A percentile compares a stretch with the other conserved stretches of the same genome.
Conservation (phyloP, 2,888 invertebrate genomes). For the Platerodrilus igneus region DNA sequence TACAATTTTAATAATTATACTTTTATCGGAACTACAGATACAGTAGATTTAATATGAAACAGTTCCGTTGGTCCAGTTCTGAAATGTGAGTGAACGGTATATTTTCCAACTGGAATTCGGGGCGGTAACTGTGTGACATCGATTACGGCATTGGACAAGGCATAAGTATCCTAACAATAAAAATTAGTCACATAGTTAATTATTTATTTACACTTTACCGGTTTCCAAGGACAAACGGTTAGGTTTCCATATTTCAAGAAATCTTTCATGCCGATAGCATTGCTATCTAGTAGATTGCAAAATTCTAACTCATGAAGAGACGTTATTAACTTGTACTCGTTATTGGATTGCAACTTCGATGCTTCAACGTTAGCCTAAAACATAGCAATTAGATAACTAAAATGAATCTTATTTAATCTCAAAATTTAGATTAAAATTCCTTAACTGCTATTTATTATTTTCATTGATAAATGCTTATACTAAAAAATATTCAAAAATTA, state of each 20-base stretch:
- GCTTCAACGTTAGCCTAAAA: conserved; percentile 14
- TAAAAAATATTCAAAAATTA: too few relatives aligned
- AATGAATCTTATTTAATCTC: too few relatives aligned
- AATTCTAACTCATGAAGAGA: conserved; percentile 11
- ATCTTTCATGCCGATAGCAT: conserved; percentile 19
- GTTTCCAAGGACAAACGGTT: conserved; percentile 20
- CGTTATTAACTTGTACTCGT: conserved; percentile 11
- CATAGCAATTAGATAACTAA: too few relatives aligned
- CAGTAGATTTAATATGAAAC: conserved; percentile 10
- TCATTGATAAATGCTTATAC: too few relatives aligned
- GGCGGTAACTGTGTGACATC: conserved; percentile 16
- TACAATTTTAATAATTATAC: too few relatives aligned
- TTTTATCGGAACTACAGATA: conserved; percentile 4
- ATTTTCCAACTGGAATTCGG: conserved; percentile 14
- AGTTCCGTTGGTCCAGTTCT: conserved; percentile 12
- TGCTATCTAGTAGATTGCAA: conserved; percentile 15
- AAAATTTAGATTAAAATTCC: too few relatives aligned
- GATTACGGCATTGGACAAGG: conserved; percentile 12
- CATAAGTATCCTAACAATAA: conserved; percentile 11
- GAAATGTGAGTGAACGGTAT: conserved; percentile 7
- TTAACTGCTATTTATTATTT: too few relatives aligned
- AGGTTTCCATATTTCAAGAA: conserved; percentile 17
- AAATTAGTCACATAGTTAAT: not conserved
- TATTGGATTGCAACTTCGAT: conserved; percentile 11
- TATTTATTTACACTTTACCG: conserved; percentile 9